These are phyloP conservation scores for Tragelaphus strepsiceros DNA, from an alignment of 2,113 vertebrate genomes.

Conservation along the genomic window DNA sequence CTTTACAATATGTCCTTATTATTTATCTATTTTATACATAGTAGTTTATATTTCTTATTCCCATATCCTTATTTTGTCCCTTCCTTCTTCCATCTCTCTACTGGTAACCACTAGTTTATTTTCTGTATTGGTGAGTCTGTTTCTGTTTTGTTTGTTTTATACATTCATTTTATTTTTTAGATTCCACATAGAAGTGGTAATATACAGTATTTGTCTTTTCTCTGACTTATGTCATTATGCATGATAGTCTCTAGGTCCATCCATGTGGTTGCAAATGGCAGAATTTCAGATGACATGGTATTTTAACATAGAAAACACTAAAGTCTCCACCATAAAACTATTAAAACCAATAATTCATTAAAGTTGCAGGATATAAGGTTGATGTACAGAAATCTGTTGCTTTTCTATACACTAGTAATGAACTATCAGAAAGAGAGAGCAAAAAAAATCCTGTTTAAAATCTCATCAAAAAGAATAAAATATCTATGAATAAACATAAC, in stretches of 20 bases:
- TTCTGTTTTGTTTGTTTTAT: background rate
- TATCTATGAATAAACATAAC: background rate
- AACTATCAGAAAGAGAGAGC: background rate
- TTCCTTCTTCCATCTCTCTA: background rate
- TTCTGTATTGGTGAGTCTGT: background rate
- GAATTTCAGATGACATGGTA: background rate
- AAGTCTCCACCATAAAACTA: background rate
- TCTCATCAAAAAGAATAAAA: background rate
- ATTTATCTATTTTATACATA: background rate
- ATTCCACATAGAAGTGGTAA: background rate
- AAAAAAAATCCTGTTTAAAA: background rate
- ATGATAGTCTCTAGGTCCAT: background rate
- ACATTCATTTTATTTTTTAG: background rate
- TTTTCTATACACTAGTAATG: background rate
- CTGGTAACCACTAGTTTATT: background rate
- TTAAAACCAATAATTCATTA: background rate
- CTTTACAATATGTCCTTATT: background rate
- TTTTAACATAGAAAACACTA: background rate
- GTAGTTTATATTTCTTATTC: background rate
- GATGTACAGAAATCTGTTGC: background rate
- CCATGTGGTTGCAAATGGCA: background rate
- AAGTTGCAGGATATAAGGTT: background rate
- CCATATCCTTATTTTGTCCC: background rate
- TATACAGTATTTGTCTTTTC: background rate
- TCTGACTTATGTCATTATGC: background rate